Conservation (phyloP, 2,113 vertebrate genomes). For the Zapus hudsonius region DNA sequence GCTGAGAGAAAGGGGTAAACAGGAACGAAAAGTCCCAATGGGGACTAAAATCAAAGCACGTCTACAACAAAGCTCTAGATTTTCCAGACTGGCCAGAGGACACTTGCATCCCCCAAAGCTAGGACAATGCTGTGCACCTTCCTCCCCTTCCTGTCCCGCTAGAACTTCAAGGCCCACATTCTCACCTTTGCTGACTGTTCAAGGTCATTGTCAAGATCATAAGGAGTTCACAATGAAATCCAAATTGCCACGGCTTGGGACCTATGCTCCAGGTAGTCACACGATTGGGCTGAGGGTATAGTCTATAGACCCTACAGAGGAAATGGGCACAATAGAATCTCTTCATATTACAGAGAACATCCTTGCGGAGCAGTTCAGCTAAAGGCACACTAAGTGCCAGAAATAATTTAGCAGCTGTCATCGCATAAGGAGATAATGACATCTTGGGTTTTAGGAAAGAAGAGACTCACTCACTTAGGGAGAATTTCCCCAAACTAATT, state of each 20-base stretch:
- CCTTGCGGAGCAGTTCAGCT: background rate
- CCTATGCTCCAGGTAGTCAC: background rate
- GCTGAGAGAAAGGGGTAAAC: background rate
- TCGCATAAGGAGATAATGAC: slow-evolving; percentile 14
- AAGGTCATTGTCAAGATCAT: background rate
- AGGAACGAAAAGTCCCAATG: background rate
- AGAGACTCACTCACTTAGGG: background rate
- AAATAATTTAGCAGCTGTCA: slow-evolving; percentile 5
- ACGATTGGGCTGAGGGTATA: background rate
- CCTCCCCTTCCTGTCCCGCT: background rate
- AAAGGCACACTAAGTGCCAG: slow-evolving; percentile 7
- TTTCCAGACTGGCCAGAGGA: background rate
- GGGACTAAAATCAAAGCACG: background rate
- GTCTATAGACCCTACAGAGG: no score
- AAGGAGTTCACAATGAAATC: slow-evolving; percentile 17
- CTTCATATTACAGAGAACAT: slow-evolving; percentile 15
- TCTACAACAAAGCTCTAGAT: background rate
- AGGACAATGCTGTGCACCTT: background rate
- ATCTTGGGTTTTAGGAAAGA: background rate
- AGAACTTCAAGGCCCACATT: background rate
- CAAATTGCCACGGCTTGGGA: background rate
- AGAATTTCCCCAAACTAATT: background rate
- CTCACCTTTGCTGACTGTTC: background rate
- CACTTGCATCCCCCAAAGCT: background rate
- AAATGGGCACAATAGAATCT: background rate